Percentiles rank a stretch among this genome's conserved stretches.
These are phyloP conservation scores for Eristalinus aeneus DNA, from an alignment of 2,888 invertebrate species.

Conservation along the genomic window DNA sequence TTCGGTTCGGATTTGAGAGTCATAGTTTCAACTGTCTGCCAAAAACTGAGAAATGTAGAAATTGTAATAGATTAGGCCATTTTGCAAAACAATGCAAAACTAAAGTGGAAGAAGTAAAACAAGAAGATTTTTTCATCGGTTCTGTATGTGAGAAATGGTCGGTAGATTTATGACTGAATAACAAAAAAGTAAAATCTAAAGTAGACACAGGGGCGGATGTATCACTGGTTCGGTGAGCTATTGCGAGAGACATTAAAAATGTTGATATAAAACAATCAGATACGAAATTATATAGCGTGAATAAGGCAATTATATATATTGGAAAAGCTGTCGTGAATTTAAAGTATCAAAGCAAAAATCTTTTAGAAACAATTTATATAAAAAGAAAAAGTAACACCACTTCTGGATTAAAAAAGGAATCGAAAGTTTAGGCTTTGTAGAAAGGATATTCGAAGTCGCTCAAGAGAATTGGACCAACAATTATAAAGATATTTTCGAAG, in stretches of 20 bases:
- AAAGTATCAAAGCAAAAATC: too few species aligned
- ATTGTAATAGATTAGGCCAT: too few species aligned
- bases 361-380: too few species aligned
- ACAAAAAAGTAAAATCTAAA: not conserved
- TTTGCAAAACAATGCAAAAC: too few species aligned
- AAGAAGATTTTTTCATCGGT: constrained; percentile 22
- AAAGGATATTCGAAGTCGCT: constrained; percentile 13
- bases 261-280: not conserved
- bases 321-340: too few species aligned
- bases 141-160: constrained; percentile 13
- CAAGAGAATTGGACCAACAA: not conserved
- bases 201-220: constrained; percentile 24
- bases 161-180: constrained; percentile 29
- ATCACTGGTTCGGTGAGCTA: constrained; percentile 7
- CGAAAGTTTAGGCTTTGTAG: constrained; percentile 2
- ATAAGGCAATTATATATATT: not conserved
- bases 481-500: constrained; percentile 17
- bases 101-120: too few species aligned
- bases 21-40: too few species aligned
- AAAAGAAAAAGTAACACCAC: not conserved
- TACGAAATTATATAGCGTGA: constrained; percentile 14
- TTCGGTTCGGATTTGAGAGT: too few species aligned
- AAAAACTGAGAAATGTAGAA: too few species aligned
- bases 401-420: constrained; percentile 18
- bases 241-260: not conserved